These are phyloP conservation scores for Myotis brandtii DNA, from an alignment of 2,113 vertebrate genomes.

Conservation along the genomic window DNA sequence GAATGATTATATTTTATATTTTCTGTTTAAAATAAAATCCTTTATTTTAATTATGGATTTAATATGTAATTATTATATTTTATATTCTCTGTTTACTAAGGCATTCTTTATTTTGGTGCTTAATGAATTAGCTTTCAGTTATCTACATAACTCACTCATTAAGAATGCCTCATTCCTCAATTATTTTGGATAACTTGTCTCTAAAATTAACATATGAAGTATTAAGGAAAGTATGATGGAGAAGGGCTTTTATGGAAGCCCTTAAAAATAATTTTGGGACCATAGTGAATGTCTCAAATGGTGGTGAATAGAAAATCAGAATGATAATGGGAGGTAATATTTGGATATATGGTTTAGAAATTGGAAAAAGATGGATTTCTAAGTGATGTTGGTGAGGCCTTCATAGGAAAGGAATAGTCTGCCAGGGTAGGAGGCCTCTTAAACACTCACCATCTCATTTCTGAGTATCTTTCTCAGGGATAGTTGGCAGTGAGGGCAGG, in stretches of 20 bases:
- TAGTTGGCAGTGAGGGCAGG: not conserved
- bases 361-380: not conserved
- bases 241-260: constrained; percentile 27
- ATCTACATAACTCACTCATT: constrained; percentile 23
- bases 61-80: not conserved
- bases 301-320: not conserved
- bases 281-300: not conserved
- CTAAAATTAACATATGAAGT: not conserved
- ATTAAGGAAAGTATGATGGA: constrained; percentile 24
- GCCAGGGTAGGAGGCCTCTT: not conserved
- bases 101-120: not conserved
- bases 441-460: not conserved
- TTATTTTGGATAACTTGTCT: constrained; percentile 44
- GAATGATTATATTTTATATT: too few species aligned
- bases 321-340: not conserved
- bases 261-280: constrained; percentile 40
- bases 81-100: constrained; percentile 41
- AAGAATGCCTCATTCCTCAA: not conserved
- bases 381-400: not conserved
- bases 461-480: not conserved
- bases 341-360: constrained; percentile 9
- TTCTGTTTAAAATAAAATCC: too few species aligned
- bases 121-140: constrained; percentile 30
- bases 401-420: not conserved
- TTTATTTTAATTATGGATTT: too few species aligned